Evolutionary conservation across 1,140 invertebrate genomes (phyloP).

Genomic region (Caenorhabditis tropicalis): DNA sequence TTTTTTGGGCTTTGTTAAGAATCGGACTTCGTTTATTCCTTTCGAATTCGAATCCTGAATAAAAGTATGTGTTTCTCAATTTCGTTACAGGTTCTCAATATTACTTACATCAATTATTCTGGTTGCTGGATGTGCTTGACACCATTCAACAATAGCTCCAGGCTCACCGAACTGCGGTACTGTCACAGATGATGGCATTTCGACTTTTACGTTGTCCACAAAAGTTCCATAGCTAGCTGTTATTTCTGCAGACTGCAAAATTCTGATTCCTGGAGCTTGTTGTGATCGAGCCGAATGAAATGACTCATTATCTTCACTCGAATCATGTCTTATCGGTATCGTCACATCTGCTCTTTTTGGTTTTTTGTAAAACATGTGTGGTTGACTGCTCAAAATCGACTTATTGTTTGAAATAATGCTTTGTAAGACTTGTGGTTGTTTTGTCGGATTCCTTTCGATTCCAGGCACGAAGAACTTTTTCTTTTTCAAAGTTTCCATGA

Average conservation of each 20-base stretch:
- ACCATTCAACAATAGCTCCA: constrained; percentile 54
- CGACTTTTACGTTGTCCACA: neutral
- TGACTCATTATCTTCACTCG: constrained; percentile 46
- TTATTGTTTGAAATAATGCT: constrained; percentile 54
- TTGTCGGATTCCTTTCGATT: constrained; percentile 26
- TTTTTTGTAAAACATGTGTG: constrained; percentile 27
- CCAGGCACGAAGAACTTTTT: constrained; percentile 53
- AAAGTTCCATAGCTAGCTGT: constrained; percentile 30
- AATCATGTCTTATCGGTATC: constrained; percentile 44
- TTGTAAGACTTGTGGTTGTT: constrained; percentile 60
- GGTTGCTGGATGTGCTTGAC: constrained; percentile 35
- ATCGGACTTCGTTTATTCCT: constrained; percentile 4
- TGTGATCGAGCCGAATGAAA: constrained; percentile 60
- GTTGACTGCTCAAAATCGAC: neutral
- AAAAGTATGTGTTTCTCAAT: neutral
- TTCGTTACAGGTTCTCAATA: neutral
- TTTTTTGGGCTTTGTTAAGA: neutral
- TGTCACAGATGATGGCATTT: neutral
- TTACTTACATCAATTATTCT: constrained; percentile 33
- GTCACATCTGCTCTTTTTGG: neutral
- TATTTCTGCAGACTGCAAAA: neutral
- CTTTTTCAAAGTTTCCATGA: constrained; percentile 19
- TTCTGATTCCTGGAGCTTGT: neutral
- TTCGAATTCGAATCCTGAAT: constrained; percentile 2
- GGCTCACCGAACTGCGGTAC: constrained; percentile 49